A percentile compares a stretch with the other conserved stretches of the same genome.
Evolutionary conservation across 2,888 invertebrate species (phyloP).

Genomic region (Drosophila affinis): DNA sequence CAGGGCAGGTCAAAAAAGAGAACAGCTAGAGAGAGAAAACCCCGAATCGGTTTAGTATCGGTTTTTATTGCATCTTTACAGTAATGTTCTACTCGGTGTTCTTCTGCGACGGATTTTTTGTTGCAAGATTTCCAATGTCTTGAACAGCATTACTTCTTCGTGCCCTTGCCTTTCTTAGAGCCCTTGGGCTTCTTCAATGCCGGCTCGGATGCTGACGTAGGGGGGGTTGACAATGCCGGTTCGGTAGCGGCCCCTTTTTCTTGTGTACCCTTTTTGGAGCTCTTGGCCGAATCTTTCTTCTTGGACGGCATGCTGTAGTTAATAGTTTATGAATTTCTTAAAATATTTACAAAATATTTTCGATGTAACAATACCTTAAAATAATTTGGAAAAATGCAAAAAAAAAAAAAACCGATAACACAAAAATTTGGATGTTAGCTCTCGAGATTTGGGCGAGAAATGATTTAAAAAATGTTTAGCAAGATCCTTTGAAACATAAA

Average conservation of each 20-base stretch:
- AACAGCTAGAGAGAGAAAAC: background rate
- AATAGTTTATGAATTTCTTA: background rate
- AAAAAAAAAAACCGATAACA: conserved; percentile 7
- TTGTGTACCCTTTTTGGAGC: conserved; percentile 44
- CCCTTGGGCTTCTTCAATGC: conserved; percentile 30
- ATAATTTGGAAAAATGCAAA: conserved; percentile 24
- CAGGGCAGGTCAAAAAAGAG: background rate
- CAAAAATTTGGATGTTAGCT: conserved; percentile 1
- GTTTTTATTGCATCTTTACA: conserved; percentile 18
- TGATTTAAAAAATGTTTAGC: background rate
- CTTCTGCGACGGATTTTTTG: background rate
- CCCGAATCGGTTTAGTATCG: background rate
- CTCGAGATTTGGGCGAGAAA: conserved; percentile 5
- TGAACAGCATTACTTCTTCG: conserved; percentile 27
- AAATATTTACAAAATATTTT: too few relatives aligned
- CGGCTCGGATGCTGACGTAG: background rate
- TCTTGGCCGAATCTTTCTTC: conserved; percentile 29
- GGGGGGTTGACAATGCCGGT: background rate
- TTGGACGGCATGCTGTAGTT: conserved; percentile 30
- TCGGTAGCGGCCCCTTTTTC: background rate
- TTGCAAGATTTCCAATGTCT: background rate
- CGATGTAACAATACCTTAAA: conserved; percentile 5
- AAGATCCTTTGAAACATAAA: too few relatives aligned
- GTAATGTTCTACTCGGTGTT: background rate
- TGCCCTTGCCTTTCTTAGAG: conserved; percentile 38